Evolutionary conservation across 2,888 invertebrate species (phyloP).

Genomic region (Pilophorus perplexus): DNA sequence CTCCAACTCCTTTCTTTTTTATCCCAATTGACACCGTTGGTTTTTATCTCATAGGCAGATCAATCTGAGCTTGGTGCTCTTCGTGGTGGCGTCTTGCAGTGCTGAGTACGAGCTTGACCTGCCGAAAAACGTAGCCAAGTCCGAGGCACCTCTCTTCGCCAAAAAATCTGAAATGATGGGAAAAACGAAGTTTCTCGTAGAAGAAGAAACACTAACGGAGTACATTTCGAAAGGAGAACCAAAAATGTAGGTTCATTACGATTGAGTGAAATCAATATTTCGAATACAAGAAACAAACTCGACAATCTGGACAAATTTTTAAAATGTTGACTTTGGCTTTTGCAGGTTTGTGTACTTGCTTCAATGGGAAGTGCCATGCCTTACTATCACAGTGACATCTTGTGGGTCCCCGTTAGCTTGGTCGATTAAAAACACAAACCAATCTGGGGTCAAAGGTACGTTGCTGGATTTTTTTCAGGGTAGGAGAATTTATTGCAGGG

Average conservation of each 20-base stretch:
- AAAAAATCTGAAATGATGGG: slow-evolving; percentile 27
- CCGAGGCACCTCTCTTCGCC: neutral
- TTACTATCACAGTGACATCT: slow-evolving; percentile 42
- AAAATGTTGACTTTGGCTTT: neutral
- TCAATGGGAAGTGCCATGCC: slow-evolving; percentile 39
- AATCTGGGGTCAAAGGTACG: slow-evolving; percentile 41
- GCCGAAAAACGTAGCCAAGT: neutral
- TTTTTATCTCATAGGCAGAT: no score
- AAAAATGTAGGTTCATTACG: slow-evolving; percentile 35
- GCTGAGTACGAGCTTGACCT: neutral
- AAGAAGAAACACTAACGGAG: slow-evolving; percentile 19
- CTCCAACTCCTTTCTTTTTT: no score
- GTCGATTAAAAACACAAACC: slow-evolving; percentile 35
- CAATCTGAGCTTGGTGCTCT: slow-evolving; percentile 20
- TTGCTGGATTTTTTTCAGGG: no score
- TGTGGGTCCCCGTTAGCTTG: slow-evolving; percentile 40
- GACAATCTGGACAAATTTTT: no score
- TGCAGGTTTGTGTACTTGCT: slow-evolving; percentile 43
- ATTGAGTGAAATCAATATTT: no score
- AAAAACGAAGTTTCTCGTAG: slow-evolving; percentile 22
- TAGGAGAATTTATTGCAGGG: no score
- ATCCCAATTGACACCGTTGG: no score
- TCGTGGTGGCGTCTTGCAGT: slow-evolving; percentile 27
- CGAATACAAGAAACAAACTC: no score
- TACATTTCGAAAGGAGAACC: slow-evolving; percentile 22